These are phyloP conservation scores for Amphiprion percula DNA, from an alignment of 2,113 vertebrate species.

Conservation along the genomic window DNA sequence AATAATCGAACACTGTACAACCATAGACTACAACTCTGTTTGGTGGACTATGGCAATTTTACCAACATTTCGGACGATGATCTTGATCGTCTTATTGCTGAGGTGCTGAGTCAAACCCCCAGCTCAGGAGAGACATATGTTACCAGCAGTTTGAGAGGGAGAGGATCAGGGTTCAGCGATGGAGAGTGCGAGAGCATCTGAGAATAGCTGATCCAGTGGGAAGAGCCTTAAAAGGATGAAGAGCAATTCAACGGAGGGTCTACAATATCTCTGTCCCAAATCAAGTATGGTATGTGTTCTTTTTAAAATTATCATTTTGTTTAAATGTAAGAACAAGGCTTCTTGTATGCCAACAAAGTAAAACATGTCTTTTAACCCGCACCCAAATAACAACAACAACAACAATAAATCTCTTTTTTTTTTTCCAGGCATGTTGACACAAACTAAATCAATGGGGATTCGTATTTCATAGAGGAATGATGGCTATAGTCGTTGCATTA, in stretches of 20 bases:
- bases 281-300: slow-evolving; percentile 16
- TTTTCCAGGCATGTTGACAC: slow-evolving; percentile 28
- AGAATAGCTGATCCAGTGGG: slow-evolving; percentile 18
- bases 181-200: background rate
- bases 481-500: slow-evolving; percentile 32
- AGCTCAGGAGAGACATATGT: slow-evolving; percentile 13
- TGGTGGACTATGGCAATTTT: slow-evolving; percentile 17
- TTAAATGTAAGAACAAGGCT: too few relatives aligned
- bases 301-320: background rate
- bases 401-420: background rate
- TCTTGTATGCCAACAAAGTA: too few relatives aligned
- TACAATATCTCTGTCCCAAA: slow-evolving; percentile 23
- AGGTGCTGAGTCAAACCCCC: slow-evolving; percentile 20
- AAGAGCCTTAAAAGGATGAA: background rate
- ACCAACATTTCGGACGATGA: background rate
- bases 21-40: slow-evolving; percentile 9
- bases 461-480: slow-evolving; percentile 24
- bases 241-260: slow-evolving; percentile 17
- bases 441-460: slow-evolving; percentile 32
- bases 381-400: background rate
- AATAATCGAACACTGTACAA: slow-evolving; percentile 30
- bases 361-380: too few relatives aligned
- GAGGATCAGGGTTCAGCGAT: slow-evolving; percentile 12
- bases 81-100: slow-evolving; percentile 4
- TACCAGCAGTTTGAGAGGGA: slow-evolving; percentile 17